Percentiles rank a stretch among this genome's conserved stretches.
phyloP scores from a whole-genome alignment of 1,140 invertebrate genomes.

The Maniola jurtina region DNA sequence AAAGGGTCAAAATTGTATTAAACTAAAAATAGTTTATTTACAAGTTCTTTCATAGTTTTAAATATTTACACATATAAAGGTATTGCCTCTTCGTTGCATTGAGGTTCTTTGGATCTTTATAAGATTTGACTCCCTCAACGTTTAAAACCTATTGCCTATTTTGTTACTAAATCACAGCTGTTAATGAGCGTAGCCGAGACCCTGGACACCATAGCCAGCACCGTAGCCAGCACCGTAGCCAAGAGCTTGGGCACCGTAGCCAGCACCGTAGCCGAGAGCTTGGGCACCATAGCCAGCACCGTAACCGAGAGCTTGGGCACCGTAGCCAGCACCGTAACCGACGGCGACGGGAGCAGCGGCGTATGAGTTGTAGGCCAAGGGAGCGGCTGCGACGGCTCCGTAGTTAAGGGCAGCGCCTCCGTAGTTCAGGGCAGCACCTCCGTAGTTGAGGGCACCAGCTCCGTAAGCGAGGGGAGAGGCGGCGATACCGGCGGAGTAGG shows the following conservation, averaged over 20 bases:
- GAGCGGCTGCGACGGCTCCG: slow-evolving; percentile 18
- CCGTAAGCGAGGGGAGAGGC: slow-evolving; percentile 33
- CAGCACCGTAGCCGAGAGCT: slow-evolving; percentile 8
- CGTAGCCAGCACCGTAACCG: not conserved
- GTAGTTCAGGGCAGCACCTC: slow-evolving; percentile 20
- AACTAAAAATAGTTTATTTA: not conserved
- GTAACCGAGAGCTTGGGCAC: slow-evolving; percentile 16
- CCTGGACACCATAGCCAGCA: slow-evolving; percentile 21
- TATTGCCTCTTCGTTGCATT: slow-evolving; percentile 5
- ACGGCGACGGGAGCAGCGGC: slow-evolving; percentile 26
- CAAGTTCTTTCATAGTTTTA: not conserved
- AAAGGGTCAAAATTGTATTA: not conserved
- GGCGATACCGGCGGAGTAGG: slow-evolving; percentile 20
- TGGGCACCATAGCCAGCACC: slow-evolving; percentile 20
- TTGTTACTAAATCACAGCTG: slow-evolving; percentile 1
- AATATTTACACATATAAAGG: slow-evolving; percentile 10
- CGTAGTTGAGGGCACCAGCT: not conserved
- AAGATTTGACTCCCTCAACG: not conserved
- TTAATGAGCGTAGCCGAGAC: slow-evolving; percentile 21
- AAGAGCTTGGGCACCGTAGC: slow-evolving; percentile 19
- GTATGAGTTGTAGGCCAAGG: slow-evolving; percentile 30
- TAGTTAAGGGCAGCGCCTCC: not conserved
- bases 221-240: slow-evolving; percentile 24
- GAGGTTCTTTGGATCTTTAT: slow-evolving; percentile 6
- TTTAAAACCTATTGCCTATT: not conserved